Conservation (phyloP, 2,797 vertebrate genomes). For the Crotalus adamanteus region DNA sequence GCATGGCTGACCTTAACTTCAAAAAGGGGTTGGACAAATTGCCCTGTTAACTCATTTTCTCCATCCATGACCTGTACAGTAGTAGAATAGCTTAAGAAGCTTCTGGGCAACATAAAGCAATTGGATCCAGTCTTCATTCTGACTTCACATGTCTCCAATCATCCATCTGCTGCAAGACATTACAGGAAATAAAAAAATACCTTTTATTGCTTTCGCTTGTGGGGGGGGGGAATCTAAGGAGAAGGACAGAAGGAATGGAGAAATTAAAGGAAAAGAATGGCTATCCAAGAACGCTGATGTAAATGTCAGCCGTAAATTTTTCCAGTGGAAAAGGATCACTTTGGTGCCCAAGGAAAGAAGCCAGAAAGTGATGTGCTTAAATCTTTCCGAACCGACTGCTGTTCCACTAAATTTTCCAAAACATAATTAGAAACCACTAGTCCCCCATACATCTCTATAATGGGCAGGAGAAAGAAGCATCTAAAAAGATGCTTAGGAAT, state of each 20-base stretch:
- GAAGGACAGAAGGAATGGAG: background rate
- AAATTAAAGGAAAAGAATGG: background rate
- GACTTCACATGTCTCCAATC: background rate
- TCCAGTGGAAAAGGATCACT: background rate
- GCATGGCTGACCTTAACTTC: background rate
- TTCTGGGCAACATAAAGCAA: background rate
- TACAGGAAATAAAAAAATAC: background rate
- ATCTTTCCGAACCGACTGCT: background rate
- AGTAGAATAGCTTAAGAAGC: background rate
- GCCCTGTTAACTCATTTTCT: background rate
- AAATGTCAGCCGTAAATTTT: background rate
- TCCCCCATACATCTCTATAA: background rate
- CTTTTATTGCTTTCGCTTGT: background rate
- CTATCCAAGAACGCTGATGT: background rate
- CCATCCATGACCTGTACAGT: background rate
- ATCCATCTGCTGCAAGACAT: background rate
- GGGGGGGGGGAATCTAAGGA: background rate
- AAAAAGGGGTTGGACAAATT: background rate
- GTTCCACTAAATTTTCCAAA: background rate
- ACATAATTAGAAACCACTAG: background rate
- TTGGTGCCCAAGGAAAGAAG: background rate
- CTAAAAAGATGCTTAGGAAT: background rate
- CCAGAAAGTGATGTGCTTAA: background rate
- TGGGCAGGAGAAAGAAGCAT: background rate
- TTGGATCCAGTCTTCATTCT: background rate